phyloP scores from a whole-genome alignment of 1,140 invertebrate species.

The Maniola jurtina region DNA sequence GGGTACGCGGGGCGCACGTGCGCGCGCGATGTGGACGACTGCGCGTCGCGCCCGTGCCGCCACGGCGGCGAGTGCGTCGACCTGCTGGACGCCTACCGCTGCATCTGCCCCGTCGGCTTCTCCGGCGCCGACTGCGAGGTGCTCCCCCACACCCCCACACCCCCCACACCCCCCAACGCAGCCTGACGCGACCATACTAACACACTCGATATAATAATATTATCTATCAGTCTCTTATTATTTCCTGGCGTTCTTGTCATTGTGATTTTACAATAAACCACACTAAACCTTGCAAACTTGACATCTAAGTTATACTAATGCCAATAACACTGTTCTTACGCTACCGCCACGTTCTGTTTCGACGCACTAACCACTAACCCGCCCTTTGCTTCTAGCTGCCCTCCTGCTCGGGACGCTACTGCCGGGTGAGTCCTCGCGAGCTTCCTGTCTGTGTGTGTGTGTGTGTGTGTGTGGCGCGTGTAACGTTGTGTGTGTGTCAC shows the following conservation, averaged over 20 bases:
- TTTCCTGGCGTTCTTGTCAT: too few species aligned
- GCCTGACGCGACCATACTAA: background rate
- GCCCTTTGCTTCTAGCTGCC: constrained; percentile 69
- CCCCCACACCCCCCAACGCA: constrained; percentile 2
- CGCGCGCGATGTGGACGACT: constrained; percentile 86
- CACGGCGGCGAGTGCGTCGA: constrained; percentile 93
- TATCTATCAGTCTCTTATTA: too few species aligned
- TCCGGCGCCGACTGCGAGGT: constrained; percentile 89
- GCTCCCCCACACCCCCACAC: background rate
- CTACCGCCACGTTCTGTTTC: too few species aligned
- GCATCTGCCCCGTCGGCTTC: constrained; percentile 91
- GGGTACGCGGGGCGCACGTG: constrained; percentile 88
- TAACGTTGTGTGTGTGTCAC: constrained; percentile 22
- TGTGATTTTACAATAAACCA: too few species aligned
- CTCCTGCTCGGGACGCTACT: constrained; percentile 68
- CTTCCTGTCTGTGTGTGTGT: background rate
- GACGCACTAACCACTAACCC: constrained; percentile 65
- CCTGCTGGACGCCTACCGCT: constrained; percentile 87
- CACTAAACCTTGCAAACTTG: too few species aligned
- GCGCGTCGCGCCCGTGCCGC: constrained; percentile 87
- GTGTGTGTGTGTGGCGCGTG: background rate
- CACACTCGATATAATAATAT: too few species aligned
- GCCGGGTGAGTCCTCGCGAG: constrained; percentile 58
- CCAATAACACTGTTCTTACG: too few species aligned
- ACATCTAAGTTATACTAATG: too few species aligned